phyloP scores from a whole-genome alignment of 1,140 invertebrate species.

The Holotrichia oblita region DNA sequence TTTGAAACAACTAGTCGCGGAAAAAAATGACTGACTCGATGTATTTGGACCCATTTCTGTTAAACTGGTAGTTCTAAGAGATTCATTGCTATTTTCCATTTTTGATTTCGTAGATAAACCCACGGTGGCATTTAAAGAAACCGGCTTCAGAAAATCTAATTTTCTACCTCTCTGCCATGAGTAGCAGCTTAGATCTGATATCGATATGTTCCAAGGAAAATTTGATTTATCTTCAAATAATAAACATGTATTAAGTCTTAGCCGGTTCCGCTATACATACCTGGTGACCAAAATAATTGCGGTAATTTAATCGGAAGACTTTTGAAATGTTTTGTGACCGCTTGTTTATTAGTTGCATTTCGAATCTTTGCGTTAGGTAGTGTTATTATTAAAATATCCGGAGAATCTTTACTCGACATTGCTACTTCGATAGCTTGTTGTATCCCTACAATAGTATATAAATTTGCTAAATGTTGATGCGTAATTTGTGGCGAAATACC shows the following conservation, averaged over 20 bases:
- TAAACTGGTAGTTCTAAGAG: background rate
- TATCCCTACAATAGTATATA: conserved; percentile 58
- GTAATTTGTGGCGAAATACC: conserved; percentile 54
- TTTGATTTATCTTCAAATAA: conserved; percentile 63
- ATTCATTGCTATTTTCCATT: background rate
- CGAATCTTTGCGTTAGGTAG: conserved; percentile 67
- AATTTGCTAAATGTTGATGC: conserved; percentile 28
- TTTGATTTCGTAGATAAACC: conserved; percentile 64
- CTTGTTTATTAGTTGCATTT: conserved; percentile 66
- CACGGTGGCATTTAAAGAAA: conserved; percentile 68
- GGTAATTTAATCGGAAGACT: conserved; percentile 65
- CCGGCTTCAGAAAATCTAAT: conserved; percentile 66
- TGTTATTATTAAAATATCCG: conserved; percentile 69
- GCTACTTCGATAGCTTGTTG: conserved; percentile 64
- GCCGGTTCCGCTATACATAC: conserved; percentile 45
- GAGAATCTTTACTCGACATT: conserved; percentile 57
- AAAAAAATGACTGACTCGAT: background rate
- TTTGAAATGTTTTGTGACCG: conserved; percentile 61
- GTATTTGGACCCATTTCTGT: background rate
- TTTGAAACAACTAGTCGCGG: background rate
- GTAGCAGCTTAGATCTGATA: conserved; percentile 66
- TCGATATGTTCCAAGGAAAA: conserved; percentile 69
- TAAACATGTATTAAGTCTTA: background rate
- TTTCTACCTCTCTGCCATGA: conserved; percentile 62
- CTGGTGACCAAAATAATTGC: conserved; percentile 63